phyloP scores from a whole-genome alignment of 2,113 vertebrate genomes.

The Spheniscus mendiculus region DNA sequence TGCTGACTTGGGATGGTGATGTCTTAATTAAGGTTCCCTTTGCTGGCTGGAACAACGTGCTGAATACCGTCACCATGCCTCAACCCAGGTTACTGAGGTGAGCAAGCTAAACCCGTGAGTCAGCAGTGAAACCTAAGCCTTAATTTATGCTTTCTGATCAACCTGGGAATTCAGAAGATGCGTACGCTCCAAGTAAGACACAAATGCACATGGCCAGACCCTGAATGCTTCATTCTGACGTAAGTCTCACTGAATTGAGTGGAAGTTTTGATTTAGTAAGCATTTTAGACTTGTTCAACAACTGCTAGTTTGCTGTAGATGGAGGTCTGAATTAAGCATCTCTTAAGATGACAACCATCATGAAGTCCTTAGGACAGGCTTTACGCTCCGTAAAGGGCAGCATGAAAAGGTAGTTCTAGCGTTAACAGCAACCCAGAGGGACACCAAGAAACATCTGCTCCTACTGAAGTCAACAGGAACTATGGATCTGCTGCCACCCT shows the following conservation, averaged over 20 bases:
- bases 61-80: neutral
- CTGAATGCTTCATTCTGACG: neutral
- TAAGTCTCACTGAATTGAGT: neutral
- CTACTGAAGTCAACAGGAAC: neutral
- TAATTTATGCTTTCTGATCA: neutral
- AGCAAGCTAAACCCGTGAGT: neutral
- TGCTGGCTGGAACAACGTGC: neutral
- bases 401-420: neutral
- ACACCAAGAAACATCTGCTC: neutral
- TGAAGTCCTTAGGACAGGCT: neutral
- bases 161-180: neutral
- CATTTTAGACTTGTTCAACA: neutral
- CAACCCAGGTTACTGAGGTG: neutral
- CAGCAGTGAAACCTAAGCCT: neutral
- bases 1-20: neutral
- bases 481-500: neutral
- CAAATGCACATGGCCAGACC: neutral
- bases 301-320: neutral
- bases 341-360: neutral
- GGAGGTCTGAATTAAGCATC: neutral
- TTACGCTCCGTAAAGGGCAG: fast-evolving
- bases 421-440: neutral
- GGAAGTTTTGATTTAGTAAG: neutral
- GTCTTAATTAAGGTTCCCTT: neutral
- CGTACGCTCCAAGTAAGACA: neutral